These are phyloP conservation scores for Tholera decimalis DNA, from an alignment of 2,888 invertebrate genomes.

Conservation along the genomic window DNA sequence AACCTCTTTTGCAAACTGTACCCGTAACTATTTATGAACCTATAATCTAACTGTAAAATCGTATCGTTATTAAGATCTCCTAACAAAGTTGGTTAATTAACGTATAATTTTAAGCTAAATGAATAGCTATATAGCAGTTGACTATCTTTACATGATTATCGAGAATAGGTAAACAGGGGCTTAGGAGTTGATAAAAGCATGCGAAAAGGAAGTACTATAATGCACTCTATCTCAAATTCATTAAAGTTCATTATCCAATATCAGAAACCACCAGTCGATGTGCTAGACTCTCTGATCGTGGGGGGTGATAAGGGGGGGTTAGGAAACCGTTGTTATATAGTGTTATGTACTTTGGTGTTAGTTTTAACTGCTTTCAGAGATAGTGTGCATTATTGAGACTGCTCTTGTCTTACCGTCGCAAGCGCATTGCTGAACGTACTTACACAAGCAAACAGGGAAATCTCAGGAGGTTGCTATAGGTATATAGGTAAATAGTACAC, in stretches of 20 bases:
- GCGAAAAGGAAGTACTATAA: neutral
- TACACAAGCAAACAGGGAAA: too few relatives aligned
- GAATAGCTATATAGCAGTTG: neutral
- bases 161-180: conserved; percentile 10
- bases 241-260: neutral
- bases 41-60: conserved; percentile 36
- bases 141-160: conserved; percentile 37
- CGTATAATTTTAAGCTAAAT: conserved; percentile 34
- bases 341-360: conserved; percentile 9
- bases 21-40: conserved; percentile 32
- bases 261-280: neutral
- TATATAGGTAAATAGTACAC: too few relatives aligned
- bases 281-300: conserved; percentile 20
- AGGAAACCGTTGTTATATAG: conserved; percentile 38
- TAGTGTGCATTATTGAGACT: neutral
- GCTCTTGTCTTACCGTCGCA: neutral
- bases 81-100: conserved; percentile 53
- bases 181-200: conserved; percentile 1
- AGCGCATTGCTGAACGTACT: neutral
- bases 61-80: conserved; percentile 45
- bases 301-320: conserved; percentile 29
- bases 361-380: conserved; percentile 2
- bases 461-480: too few relatives aligned
- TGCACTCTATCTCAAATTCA: rapidly evolving
- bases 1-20: conserved; percentile 2